Percentiles rank a stretch among this genome's conserved stretches.
These are phyloP conservation scores for Micromesistius poutassou DNA, from an alignment of 2,797 vertebrate genomes.

Conservation along the genomic window DNA sequence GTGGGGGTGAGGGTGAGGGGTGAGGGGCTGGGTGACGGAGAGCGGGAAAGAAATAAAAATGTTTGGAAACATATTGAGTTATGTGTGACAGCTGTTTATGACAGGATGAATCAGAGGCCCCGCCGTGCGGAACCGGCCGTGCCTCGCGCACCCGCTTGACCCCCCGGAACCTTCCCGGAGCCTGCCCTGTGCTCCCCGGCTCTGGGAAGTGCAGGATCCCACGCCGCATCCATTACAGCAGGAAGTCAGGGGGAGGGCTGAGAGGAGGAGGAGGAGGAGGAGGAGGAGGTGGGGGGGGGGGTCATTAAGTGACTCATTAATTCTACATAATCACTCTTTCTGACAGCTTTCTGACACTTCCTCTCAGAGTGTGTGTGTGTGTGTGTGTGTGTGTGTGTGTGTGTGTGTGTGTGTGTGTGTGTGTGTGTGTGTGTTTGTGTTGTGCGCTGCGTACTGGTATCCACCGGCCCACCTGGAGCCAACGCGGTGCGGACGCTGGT, in stretches of 20 bases:
- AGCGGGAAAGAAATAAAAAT: slow-evolving; percentile 26
- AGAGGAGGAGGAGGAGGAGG: too few species aligned
- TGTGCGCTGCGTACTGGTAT: slow-evolving; percentile 38
- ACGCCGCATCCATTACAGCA: slow-evolving; percentile 46
- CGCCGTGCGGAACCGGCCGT: slow-evolving; percentile 14
- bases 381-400: neutral
- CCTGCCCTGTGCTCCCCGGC: slow-evolving; percentile 23
- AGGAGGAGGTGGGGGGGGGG: slow-evolving; percentile 33
- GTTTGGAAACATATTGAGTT: slow-evolving; percentile 26
- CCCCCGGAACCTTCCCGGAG: neutral
- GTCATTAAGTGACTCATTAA: slow-evolving; percentile 66
- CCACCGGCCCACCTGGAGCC: slow-evolving; percentile 37
- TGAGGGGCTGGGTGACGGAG: neutral
- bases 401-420: slow-evolving; percentile 14
- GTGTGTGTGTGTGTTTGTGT: neutral
- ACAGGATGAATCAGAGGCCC: slow-evolving; percentile 28
- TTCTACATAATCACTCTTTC: slow-evolving; percentile 64
- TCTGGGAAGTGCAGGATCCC: slow-evolving; percentile 31
- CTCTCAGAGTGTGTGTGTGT: slow-evolving; percentile 19
- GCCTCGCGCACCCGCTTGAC: slow-evolving; percentile 28
- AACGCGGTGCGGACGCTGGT: slow-evolving; percentile 18
- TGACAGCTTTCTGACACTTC: slow-evolving; percentile 67
- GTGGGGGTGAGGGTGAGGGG: neutral
- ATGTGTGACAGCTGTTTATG: slow-evolving; percentile 38
- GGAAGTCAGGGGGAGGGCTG: slow-evolving; percentile 51